Percentiles rank a stretch among this genome's conserved stretches.
These are phyloP conservation scores for Limnodromus scolopaceus DNA, from an alignment of 2,797 vertebrate species.

Conservation along the genomic window DNA sequence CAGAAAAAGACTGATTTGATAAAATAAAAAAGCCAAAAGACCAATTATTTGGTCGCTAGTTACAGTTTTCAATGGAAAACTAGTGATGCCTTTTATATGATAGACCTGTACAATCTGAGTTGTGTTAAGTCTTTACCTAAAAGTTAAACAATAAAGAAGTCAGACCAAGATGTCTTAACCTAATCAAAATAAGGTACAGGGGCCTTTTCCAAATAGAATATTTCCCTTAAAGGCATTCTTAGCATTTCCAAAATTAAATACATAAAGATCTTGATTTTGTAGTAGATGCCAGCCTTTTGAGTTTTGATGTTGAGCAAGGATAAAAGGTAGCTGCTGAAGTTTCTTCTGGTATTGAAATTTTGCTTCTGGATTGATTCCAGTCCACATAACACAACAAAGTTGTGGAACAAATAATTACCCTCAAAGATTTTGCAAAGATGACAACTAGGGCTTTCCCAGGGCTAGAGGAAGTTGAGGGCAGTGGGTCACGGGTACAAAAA, in stretches of 20 bases:
- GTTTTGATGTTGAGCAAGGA: not conserved
- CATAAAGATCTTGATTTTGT: accelerated
- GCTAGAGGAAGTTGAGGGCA: not conserved
- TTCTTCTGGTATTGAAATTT: not conserved
- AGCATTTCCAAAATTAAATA: not conserved
- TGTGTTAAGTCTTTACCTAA: not conserved
- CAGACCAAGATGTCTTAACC: not conserved
- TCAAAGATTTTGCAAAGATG: not conserved
- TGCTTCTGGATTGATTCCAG: not conserved
- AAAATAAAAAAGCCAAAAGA: not conserved
- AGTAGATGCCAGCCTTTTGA: not conserved
- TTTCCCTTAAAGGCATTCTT: not conserved
- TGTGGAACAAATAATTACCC: not conserved
- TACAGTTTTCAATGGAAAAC: not conserved
- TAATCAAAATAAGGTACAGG: not conserved
- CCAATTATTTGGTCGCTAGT: not conserved
- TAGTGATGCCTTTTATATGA: not conserved
- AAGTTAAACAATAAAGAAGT: not conserved
- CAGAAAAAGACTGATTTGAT: not conserved
- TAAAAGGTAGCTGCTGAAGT: not conserved
- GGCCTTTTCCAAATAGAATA: not conserved
- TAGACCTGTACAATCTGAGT: not conserved
- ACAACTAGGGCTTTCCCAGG: not conserved
- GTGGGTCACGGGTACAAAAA: not conserved
- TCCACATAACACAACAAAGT: not conserved